These are phyloP conservation scores for Telmatherina bonti DNA, from an alignment of 2,797 vertebrate species.

Conservation along the genomic window DNA sequence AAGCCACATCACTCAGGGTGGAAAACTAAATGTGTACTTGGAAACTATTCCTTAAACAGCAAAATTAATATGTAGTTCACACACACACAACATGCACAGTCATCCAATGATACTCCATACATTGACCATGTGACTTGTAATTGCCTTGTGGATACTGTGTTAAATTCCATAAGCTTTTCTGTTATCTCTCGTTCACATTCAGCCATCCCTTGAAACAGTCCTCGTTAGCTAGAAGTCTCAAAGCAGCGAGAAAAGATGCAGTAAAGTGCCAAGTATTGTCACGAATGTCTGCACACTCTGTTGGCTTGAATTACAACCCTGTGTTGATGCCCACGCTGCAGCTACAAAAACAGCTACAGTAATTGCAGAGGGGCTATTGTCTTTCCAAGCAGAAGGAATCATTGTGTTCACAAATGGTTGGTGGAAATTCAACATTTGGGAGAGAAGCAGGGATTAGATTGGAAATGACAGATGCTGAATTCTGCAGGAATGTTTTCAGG, in stretches of 20 bases:
- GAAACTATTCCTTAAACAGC: constrained; percentile 36
- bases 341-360: constrained; percentile 40
- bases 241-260: constrained; percentile 38
- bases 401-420: constrained; percentile 59
- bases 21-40: constrained; percentile 67
- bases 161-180: constrained; percentile 56
- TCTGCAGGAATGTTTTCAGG: constrained; percentile 14
- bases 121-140: constrained; percentile 53
- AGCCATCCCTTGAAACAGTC: constrained; percentile 25
- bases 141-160: constrained; percentile 48
- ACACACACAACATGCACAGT: constrained; percentile 35
- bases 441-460: constrained; percentile 22
- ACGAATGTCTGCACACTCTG: constrained; percentile 40
- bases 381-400: constrained; percentile 51
- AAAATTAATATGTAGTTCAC: constrained; percentile 24
- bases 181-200: constrained; percentile 66
- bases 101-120: constrained; percentile 46
- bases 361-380: constrained; percentile 63
- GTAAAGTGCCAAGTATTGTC: constrained; percentile 59
- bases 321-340: constrained; percentile 40
- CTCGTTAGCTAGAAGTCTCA: constrained; percentile 53
- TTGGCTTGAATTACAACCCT: constrained; percentile 52
- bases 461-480: constrained; percentile 29
- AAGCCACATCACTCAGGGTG: constrained; percentile 76
- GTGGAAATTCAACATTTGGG: constrained; percentile 40